Evolutionary conservation across 2,888 invertebrate genomes (phyloP), one percentile per base, ranked within the genome.

Genomic region (Chalcis sispes): DNA sequence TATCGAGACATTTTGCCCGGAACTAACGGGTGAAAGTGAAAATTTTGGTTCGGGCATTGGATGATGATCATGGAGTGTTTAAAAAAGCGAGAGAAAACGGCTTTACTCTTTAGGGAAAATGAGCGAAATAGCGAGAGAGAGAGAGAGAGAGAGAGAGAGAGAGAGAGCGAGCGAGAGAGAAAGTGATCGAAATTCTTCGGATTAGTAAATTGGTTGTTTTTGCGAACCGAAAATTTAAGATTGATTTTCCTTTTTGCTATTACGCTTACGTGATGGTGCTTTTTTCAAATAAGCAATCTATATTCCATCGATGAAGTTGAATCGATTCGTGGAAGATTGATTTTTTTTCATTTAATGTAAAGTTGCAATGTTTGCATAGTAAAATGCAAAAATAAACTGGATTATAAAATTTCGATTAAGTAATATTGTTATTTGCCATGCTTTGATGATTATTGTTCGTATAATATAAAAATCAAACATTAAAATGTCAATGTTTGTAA

Each of bases 11-110:
- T 67, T 72, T 72, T 56, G 58, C 67, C 15, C 46, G 27, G 27
- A 56, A 46, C 29, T 73, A 54, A 1, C 50, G 32, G 66, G 23
- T 27, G 70, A 75, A 70, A 75, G 70, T 75, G 70, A 70, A 70
- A 75, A 75, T 75, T 75, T 65, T 64, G 46, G 32, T 13, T 5
- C 8, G 25, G 32, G 36, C 46, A 54, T 56, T 62, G 18, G 52
- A n/a, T n/a, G n/a, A n/a, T n/a, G n/a, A n/a, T n/a, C n/a, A n/a
- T n/a, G n/a, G n/a, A n/a, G n/a, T n/a, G n/a, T n/a, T n/a, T n/a
- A n/a, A n/a, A n/a, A n/a, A 40, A 23, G 27, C 29, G 10, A 36
- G 52, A 8, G 29, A 23, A 32, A 65, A 54, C 29, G 23, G 65
- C 58, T 59, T 65, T 42, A 23, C 54, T 27, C 29, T 48, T 48